Evolutionary conservation across 2,797 vertebrate species (phyloP).

Genomic region (Alauda arvensis): DNA sequence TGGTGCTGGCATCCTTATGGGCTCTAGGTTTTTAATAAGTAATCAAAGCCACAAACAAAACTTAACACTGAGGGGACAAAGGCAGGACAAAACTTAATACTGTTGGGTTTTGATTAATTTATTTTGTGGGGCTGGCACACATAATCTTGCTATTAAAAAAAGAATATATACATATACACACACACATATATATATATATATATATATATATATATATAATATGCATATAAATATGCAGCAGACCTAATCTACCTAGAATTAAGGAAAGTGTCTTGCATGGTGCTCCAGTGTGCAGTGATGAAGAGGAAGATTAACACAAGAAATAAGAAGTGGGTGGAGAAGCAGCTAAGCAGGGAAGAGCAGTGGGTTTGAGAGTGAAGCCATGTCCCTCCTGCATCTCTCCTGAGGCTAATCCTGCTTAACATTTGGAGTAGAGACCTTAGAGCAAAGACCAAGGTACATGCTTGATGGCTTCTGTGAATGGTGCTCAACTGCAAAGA

Average conservation of each 20-base stretch:
- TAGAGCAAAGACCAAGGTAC: neutral
- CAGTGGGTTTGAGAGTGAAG: neutral
- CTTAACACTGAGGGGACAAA: neutral
- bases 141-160: neutral
- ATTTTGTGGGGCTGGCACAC: neutral
- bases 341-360: neutral
- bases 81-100: neutral
- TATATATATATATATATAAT: neutral
- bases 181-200: neutral
- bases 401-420: neutral
- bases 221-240: neutral
- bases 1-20: neutral
- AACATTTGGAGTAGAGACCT: neutral
- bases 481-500: neutral
- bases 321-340: neutral
- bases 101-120: neutral
- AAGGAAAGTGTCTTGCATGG: neutral
- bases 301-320: neutral
- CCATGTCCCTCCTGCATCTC: fast-evolving
- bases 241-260: neutral
- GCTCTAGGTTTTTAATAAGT: neutral
- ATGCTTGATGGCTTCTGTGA: neutral
- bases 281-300: neutral
- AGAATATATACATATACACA: no score
- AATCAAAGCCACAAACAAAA: neutral